A percentile compares a stretch with the other conserved stretches of the same genome.
Conservation (phyloP, 1,140 invertebrate genomes). For the Caenorhabditis briggsae region DNA sequence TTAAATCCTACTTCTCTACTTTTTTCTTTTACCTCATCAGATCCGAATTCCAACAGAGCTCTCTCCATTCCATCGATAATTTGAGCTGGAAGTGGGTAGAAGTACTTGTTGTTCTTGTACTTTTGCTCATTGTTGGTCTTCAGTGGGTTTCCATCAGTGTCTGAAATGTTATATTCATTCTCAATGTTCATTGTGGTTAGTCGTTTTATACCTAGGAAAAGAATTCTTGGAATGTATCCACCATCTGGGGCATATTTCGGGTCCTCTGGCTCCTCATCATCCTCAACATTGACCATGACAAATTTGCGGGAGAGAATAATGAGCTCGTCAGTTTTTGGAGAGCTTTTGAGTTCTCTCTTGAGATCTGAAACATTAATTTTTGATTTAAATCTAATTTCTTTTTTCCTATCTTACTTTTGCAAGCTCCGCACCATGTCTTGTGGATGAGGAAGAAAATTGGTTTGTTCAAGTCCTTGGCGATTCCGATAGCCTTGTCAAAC, state of each 20-base stretch:
- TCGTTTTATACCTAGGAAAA: conserved; percentile 73
- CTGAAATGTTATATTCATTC: conserved; percentile 66
- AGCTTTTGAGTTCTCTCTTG: conserved; percentile 70
- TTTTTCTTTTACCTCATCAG: conserved; percentile 55
- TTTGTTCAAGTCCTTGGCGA: conserved; percentile 75
- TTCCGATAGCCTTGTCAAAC: conserved; percentile 72
- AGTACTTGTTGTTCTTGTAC: conserved; percentile 74
- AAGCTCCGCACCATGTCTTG: conserved; percentile 77
- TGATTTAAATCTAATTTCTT: not conserved
- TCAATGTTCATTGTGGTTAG: not conserved
- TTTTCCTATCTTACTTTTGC: conserved; percentile 67
- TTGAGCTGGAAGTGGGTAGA: conserved; percentile 73
- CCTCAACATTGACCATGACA: conserved; percentile 77
- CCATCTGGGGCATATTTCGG: conserved; percentile 76
- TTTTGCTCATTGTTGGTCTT: conserved; percentile 75
- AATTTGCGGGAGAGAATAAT: conserved; percentile 74
- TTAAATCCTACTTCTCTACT: conserved; percentile 31
- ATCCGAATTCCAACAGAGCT: conserved; percentile 65
- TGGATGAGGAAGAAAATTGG: conserved; percentile 77
- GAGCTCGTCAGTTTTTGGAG: conserved; percentile 70
- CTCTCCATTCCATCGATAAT: conserved; percentile 75
- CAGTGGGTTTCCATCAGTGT: conserved; percentile 72
- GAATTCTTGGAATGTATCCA: conserved; percentile 74
- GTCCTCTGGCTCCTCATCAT: conserved; percentile 77
- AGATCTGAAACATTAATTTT: conserved; percentile 68